Percentiles rank a stretch among this genome's conserved stretches.
These are phyloP conservation scores for Mormyrus hasselquistii DNA, from an alignment of 2,797 vertebrate genomes.

Conservation along the genomic window DNA sequence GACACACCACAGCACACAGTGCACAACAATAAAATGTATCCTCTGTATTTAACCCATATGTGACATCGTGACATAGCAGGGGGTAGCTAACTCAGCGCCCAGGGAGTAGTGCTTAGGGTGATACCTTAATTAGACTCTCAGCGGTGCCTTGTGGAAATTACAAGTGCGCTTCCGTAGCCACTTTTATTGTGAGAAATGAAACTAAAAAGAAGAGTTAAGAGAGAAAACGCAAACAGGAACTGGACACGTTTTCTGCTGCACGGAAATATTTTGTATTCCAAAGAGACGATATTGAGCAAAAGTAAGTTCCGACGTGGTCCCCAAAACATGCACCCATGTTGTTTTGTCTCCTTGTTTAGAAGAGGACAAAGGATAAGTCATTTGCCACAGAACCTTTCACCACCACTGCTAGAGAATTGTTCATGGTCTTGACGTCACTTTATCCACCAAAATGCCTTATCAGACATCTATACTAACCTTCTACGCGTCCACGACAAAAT, in stretches of 20 bases:
- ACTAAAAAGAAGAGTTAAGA: neutral
- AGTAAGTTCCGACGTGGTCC: neutral
- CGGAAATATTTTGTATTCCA: neutral
- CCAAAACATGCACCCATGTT: neutral
- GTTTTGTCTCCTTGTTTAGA: neutral
- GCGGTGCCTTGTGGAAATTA: too few relatives aligned
- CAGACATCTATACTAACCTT: neutral
- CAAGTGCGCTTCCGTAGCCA: neutral
- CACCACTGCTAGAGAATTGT: neutral
- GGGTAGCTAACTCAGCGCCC: too few relatives aligned
- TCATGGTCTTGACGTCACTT: neutral
- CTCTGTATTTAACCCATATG: neutral
- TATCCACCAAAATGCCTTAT: neutral
- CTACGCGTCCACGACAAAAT: neutral
- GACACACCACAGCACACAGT: neutral
- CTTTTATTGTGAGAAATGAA: neutral
- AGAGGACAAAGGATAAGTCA: neutral
- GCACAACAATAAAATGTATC: neutral
- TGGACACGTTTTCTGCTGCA: neutral
- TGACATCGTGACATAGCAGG: neutral
- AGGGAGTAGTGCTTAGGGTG: too few relatives aligned
- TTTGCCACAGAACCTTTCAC: neutral
- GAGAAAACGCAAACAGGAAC: neutral
- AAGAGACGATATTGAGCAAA: neutral
- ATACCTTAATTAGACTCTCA: too few relatives aligned